Conservation (phyloP, 2,888 invertebrate species). For the Dicyrtoma fusca region DNA sequence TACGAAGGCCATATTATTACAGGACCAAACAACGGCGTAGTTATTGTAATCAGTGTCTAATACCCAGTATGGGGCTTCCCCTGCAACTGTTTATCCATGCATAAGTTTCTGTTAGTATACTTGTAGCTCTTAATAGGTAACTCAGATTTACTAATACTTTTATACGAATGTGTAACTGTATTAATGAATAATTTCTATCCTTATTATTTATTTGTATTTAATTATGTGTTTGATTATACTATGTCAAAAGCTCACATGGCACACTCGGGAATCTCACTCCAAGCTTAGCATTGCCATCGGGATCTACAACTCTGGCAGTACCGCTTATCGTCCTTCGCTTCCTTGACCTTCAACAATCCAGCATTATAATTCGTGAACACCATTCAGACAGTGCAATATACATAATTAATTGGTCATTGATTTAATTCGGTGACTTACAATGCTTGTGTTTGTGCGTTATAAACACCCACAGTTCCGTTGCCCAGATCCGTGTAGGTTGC, state of each 20-base stretch:
- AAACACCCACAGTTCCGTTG: constrained; percentile 58
- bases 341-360: constrained; percentile 63
- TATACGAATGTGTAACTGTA: no score
- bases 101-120: no score
- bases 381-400: no score
- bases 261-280: constrained; percentile 68
- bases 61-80: constrained; percentile 66
- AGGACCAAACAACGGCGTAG: constrained; percentile 69
- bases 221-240: no score
- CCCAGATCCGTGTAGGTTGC: constrained; percentile 66
- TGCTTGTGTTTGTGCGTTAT: constrained; percentile 24
- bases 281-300: constrained; percentile 65
- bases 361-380: no score
- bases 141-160: no score
- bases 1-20: constrained; percentile 60
- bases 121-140: no score
- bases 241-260: constrained; percentile 61
- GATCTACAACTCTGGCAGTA: constrained; percentile 63
- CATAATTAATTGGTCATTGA: no score
- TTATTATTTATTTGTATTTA: no score
- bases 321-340: constrained; percentile 66
- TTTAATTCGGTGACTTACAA: constrained; percentile 24
- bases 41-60: constrained; percentile 68
- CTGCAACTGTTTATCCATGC: constrained; percentile 45
- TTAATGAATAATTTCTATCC: no score